Evolutionary conservation across 2,113 vertebrate species (phyloP), one percentile per base, ranked within the genome.

Genomic region (Eupsittula cactorum): DNA sequence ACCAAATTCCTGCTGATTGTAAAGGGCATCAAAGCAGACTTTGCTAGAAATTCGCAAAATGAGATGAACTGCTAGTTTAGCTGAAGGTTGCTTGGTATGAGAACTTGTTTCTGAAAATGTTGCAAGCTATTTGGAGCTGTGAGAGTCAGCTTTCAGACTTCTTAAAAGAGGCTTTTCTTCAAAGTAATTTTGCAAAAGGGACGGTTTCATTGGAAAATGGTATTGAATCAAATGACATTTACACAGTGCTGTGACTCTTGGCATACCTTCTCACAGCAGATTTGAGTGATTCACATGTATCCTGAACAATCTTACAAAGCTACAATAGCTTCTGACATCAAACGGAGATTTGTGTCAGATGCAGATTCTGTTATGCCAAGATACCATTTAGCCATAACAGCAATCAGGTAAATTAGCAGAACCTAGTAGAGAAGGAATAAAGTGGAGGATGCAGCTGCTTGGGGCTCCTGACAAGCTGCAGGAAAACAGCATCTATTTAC

Each of bases 401-500:
- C 88, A 95, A 95, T 96, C 91, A 97, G 39, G 74, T 87, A 95
- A 93, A 95, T 96, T 65, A 96, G 92, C 29, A 88, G 91, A 53
- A 33, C 50, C 88, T 91, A 90, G 81, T 4, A 84, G 94, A 90
- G 91, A 85, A 96, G 87, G 86, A 95, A 86, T 63, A 68, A 88
- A 67, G 80, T 57, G 79, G 82, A 92, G 92, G 79, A 67, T 64
- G 81, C 83, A 97, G 93, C 91, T 97, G 94, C 91, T 78, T 65
- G 16, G 28, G 63, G 81, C 27, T 95, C 67, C 86, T 96, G 87
- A 78, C 79, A 87, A 63, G 86, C 89, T 86, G 64, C 57, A 93
- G 79, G 71, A 63, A 90, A 96, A 69, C 87, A 92, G 89, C 69
- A 57, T 31, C 74, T 93, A 63, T 95, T 95, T 96, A 71, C 91